Conservation (phyloP, 1,140 invertebrate genomes). For the Drosophila rhopaloa region DNA sequence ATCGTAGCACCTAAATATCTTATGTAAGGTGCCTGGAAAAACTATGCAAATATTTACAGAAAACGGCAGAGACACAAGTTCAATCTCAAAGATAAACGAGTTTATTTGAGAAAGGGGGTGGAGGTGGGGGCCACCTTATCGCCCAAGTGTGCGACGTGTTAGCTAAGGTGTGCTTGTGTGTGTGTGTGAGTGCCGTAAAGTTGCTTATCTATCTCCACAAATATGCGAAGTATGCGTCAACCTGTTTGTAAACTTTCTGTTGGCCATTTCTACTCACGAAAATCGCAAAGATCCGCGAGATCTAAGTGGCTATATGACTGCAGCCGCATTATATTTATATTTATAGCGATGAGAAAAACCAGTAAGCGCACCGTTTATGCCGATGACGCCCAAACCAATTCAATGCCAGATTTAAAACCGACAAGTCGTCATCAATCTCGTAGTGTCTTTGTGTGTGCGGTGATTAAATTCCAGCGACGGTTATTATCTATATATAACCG, state of each 20-base stretch:
- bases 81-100: conserved; percentile 61
- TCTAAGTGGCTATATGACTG: conserved; percentile 17
- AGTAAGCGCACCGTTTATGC: conserved; percentile 30
- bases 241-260: conserved; percentile 81
- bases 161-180: conserved; percentile 16
- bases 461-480: conserved; percentile 20
- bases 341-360: conserved; percentile 40
- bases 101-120: conserved; percentile 9
- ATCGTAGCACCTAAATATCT: conserved; percentile 24
- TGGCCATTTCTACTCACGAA: conserved; percentile 65
- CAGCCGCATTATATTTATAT: conserved; percentile 25
- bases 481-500: conserved; percentile 16
- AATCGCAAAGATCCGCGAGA: conserved; percentile 33
- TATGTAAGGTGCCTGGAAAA: conserved; percentile 58
- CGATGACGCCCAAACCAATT: conserved; percentile 41
- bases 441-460: conserved; percentile 4
- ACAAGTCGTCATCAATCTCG: conserved; percentile 10
- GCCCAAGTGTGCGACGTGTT: conserved; percentile 36
- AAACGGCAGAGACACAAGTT: conserved; percentile 37
- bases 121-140: conserved; percentile 34
- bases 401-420: conserved; percentile 18
- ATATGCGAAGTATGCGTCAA: conserved; percentile 82
- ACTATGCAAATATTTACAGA: conserved; percentile 32
- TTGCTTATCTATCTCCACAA: conserved; percentile 77
- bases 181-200: conserved; percentile 23